Evolutionary conservation across 2,888 invertebrate genomes (phyloP).

Genomic region (Pelosia muscerda): DNA sequence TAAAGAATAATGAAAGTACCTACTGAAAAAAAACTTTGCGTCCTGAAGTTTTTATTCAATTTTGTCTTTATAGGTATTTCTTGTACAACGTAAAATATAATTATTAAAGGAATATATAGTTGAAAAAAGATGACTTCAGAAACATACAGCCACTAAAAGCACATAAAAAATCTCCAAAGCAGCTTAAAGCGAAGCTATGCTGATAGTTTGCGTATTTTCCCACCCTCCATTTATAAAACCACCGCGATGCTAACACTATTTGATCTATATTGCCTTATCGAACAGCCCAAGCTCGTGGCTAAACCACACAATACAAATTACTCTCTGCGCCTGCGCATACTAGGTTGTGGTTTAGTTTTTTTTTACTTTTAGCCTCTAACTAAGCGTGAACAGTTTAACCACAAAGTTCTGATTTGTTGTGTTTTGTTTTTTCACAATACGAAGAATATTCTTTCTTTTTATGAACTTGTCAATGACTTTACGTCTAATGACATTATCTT

Average conservation of each 20-base stretch:
- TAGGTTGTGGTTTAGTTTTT: constrained; percentile 67
- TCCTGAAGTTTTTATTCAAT: no score
- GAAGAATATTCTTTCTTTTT: neutral
- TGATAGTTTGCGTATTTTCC: neutral
- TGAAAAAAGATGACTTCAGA: neutral
- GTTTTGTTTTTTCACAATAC: constrained; percentile 6
- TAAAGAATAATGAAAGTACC: no score
- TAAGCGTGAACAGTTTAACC: constrained; percentile 72
- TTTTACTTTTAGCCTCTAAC: constrained; percentile 65
- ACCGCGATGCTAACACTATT: constrained; percentile 20
- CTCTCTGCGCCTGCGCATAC: constrained; percentile 54
- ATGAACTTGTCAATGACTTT: neutral
- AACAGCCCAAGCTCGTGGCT: constrained; percentile 10
- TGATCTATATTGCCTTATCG: constrained; percentile 38
- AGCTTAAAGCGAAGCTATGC: neutral
- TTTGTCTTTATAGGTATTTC: no score
- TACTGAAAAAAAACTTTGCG: no score
- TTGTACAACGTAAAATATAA: no score
- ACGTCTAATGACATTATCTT: neutral
- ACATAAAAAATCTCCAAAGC: neutral
- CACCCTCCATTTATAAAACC: neutral
- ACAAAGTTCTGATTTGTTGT: constrained; percentile 48
- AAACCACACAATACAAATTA: constrained; percentile 65
- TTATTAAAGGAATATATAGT: neutral
- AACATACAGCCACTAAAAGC: neutral